Evolutionary conservation across 2,113 vertebrate genomes (phyloP).

Genomic region (Callorhinus ursinus): DNA sequence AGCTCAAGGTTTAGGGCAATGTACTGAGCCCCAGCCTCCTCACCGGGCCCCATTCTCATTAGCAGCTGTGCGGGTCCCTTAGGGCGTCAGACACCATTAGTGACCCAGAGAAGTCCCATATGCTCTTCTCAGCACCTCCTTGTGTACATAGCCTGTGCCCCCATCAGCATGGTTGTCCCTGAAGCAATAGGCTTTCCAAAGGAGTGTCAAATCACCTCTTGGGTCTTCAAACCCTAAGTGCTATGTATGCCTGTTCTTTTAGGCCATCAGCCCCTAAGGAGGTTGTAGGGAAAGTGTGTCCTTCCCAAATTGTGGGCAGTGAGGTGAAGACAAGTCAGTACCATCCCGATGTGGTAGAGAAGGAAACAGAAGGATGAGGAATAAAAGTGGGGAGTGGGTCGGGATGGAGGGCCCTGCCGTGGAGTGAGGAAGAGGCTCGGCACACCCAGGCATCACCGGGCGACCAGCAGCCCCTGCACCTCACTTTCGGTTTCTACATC

Average conservation of each 20-base stretch:
- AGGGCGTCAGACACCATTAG: fast-evolving
- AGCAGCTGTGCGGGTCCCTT: fast-evolving
- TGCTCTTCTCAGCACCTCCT: fast-evolving
- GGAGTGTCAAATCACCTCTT: neutral
- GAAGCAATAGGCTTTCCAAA: neutral
- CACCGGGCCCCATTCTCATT: fast-evolving
- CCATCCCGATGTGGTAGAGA: neutral
- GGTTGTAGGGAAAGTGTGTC: neutral
- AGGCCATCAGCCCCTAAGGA: neutral
- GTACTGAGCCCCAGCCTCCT: neutral
- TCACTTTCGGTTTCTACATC: fast-evolving
- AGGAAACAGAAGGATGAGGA: neutral
- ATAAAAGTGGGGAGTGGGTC: neutral
- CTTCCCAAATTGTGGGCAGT: neutral
- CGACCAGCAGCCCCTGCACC: no score
- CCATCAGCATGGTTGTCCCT: neutral
- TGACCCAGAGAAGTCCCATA: neutral
- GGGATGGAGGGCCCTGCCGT: neutral
- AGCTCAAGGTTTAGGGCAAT: neutral
- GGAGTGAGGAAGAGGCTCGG: neutral
- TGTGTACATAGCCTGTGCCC: no score
- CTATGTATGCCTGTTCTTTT: neutral
- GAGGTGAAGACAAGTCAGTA: neutral
- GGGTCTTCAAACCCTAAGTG: neutral
- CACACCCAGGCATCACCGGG: neutral